Base-by-base conservation (phyloP, 2,113 vertebrate genomes). In the Amphiprion percula region DNA sequence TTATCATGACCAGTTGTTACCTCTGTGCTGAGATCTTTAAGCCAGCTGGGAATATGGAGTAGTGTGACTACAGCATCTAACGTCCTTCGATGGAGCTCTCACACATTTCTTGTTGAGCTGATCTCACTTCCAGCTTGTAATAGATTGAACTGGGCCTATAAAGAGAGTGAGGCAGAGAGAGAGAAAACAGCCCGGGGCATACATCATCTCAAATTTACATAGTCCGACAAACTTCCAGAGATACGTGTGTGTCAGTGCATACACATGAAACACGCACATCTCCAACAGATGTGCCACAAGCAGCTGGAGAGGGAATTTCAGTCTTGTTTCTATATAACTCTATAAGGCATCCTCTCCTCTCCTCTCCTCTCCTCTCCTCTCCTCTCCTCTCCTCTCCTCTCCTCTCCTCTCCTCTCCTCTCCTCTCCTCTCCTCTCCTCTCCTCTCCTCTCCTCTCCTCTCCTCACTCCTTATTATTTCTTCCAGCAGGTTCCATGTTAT, bases 241-340 rank as follows among this genome's bases (percentile, higher is more conserved):
- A 85, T 63, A 46, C 59, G 37, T 79, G 55, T 66, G 67, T 77
- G 39, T 74, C 49, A 59, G 47, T 58, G 44, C 39, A 64, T 33
- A 30, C 56, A 62, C 77, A 74, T 52, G 55, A 37, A 75, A 82
- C 80, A 80, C 5, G 65, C 77, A 83, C 68, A 70, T 82, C 85
- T 82, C 70, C 79, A 85, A 79, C 87, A 90, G 83, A 89, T 88
- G 88, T 86, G 86, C 88, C 63, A 74, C 68, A 74, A 87, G 74
- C 89, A 88, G 80, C 85, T 91, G 87, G 86, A 85, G 87, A 85
- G 87, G 82, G 82, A 85, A 89, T 87, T 91, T 88, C 75, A 87
- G 66, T 89, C 83, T 84, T 88, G 79, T 81, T 24, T 73, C 39
- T 58, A 44, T 74, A 26, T 59, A 60, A 17, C 41, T 79, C 50